phyloP scores from a whole-genome alignment of 2,888 invertebrate genomes.

The Melinaea marsaeus region DNA sequence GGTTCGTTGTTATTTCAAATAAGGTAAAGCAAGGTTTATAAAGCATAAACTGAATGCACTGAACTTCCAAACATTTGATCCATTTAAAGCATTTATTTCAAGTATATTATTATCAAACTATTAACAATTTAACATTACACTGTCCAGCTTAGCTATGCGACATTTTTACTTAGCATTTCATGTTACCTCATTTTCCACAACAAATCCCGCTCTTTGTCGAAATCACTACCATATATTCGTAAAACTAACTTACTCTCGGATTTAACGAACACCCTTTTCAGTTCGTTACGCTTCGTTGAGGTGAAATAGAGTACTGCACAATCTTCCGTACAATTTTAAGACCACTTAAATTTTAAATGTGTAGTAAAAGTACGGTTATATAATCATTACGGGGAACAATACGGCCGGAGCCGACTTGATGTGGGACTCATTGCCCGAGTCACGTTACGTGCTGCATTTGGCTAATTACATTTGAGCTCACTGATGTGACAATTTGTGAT shows the following conservation, averaged over 20 bases:
- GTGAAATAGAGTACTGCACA: constrained; percentile 63
- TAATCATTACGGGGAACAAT: constrained; percentile 73
- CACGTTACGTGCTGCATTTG: constrained; percentile 72
- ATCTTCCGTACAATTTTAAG: constrained; percentile 67
- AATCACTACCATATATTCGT: constrained; percentile 9
- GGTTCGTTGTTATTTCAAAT: constrained; percentile 74
- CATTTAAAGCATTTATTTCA: constrained; percentile 18
- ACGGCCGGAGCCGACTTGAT: constrained; percentile 42
- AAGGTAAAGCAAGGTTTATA: constrained; percentile 58
- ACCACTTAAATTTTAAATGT: constrained; percentile 75
- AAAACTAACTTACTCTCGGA: constrained; percentile 34
- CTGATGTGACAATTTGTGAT: constrained; percentile 69
- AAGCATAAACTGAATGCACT: constrained; percentile 50
- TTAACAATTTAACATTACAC: constrained; percentile 40
- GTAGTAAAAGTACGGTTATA: constrained; percentile 74
- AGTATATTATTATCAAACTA: constrained; percentile 18
- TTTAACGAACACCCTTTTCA: constrained; percentile 46
- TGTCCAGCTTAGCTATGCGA: constrained; percentile 29
- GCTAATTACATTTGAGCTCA: constrained; percentile 70
- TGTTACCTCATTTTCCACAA: not conserved
- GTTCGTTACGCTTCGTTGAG: constrained; percentile 56
- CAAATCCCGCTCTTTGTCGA: constrained; percentile 26
- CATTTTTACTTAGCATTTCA: constrained; percentile 3
- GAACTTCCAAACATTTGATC: constrained; percentile 58
- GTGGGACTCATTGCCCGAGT: constrained; percentile 42